Evolutionary conservation across 2,888 invertebrate species (phyloP), one percentile per base, ranked within the genome.

Genomic region (Lamproptera curius): DNA sequence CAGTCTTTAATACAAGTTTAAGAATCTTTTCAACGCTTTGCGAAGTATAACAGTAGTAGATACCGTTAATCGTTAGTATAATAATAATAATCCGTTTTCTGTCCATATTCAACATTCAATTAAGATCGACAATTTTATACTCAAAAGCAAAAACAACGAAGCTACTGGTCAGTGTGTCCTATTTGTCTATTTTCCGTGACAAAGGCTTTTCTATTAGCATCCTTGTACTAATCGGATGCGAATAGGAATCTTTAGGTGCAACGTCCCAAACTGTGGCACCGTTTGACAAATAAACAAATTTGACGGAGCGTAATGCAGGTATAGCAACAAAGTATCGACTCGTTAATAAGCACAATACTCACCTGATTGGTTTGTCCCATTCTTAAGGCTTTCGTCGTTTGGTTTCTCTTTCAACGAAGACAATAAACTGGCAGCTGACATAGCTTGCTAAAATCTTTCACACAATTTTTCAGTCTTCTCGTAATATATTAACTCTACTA

Each of bases 351-450:
- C 40, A 50, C 44, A 43, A 45, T 48, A 64, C 67, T 73, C 70
- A 86, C 87, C 86, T 78, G 85, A 77, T 54, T 72, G 71, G 57
- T 69, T 77, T 60, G 76, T 73, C 69, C 76, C 83, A 73, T 87
- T 79, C 64, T 76, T 76, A 61, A 70, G 80, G 71, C 67, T 76
- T 65, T 78, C 80, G 63, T 77, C 83, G 67, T 67, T 76, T 60
- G 85, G 81, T 79, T 79, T 87, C 75, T 87, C 87, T 77, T 77
- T 80, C 79, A 78, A 73, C 69, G 81, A 77, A 76, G 83, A 83
- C 80, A 85, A 77, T 68, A 84, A 69, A 70, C 72, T 85, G 78
- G 78, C 88, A 84, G 86, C 85, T 87, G 88, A 88, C 88, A 88
- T 88, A 81, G 82, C 82, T 82, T 69, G 70, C 67, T n/a, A 67